Base-by-base conservation (phyloP, 2,888 invertebrate genomes). In the Anticlea derivata region DNA sequence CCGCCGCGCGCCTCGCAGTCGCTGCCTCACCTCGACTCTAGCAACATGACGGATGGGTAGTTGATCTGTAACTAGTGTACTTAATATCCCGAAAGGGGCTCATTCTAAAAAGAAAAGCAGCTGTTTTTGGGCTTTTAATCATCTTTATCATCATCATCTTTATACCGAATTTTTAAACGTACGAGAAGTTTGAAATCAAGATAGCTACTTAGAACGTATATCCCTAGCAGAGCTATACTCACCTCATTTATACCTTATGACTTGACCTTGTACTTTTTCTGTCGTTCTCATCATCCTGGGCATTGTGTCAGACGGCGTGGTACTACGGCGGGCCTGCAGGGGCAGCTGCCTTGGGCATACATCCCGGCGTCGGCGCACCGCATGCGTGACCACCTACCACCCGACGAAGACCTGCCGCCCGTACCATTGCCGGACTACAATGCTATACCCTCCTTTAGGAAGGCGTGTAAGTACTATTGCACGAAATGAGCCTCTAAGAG, bases 301-400 rank as follows among this genome's bases (percentile, higher is more conserved):
- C n/a, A n/a, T n/a, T n/a, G n/a, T n/a, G n/a, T 5, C 51, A 83
- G 83, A 29, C 74, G 83, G 8, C 78, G 83, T 5, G 80, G 78
- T 31, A 83, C 83, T 1, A 89, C 86, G 11, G 78, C 75, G 0
- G 93, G 92, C 61, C 76, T 93, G 37, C 90, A 92, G 55, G 86
- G 92, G 13, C 93, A 93, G 71, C 73, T 92, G 65, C 93, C 93
- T 7, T 93, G 93, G 93, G 92, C 93, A 4, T 93, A 93, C 70
- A 83, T 91, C 55, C 83, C 84, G 0, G 74, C 83, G 40, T 71
- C 85, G 4, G 74, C 83, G 20, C 80, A 85, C 63, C 82, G 79
- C 55, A 84, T 87, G 80, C 76, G 90, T 5, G 83, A 83, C 58
- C 80, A 85, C 24, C 71, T 86, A 38, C 84, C 91, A 13, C 83